Evolutionary conservation across 2,888 invertebrate species (phyloP).

Genomic region (Hylaea fasciaria): DNA sequence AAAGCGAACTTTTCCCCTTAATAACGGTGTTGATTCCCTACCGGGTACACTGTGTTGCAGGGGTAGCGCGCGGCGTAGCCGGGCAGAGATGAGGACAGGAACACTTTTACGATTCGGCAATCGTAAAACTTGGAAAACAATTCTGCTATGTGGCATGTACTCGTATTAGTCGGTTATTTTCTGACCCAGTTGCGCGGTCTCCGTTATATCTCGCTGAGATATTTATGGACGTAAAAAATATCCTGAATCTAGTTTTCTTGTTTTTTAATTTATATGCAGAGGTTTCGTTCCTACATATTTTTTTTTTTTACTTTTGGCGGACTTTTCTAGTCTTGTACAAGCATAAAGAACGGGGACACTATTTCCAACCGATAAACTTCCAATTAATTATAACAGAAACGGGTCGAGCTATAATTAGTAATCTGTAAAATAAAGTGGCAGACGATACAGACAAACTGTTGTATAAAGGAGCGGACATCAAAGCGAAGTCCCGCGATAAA

Average conservation of each 20-base stretch:
- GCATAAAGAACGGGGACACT: slow-evolving; percentile 7
- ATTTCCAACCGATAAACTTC: slow-evolving; percentile 10
- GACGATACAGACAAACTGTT: slow-evolving; percentile 41
- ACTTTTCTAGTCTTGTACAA: neutral
- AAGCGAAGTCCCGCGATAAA: slow-evolving; percentile 50
- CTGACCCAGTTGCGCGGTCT: slow-evolving; percentile 31
- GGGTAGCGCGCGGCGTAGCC: slow-evolving; percentile 33
- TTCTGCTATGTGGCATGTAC: slow-evolving; percentile 47
- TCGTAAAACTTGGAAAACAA: slow-evolving; percentile 64
- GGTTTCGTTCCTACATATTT: no score
- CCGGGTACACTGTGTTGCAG: slow-evolving; percentile 34
- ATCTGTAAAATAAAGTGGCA: slow-evolving; percentile 34
- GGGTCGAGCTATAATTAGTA: slow-evolving; percentile 39
- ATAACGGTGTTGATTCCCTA: slow-evolving; percentile 31
- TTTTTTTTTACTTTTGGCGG: neutral
- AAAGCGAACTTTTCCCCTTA: slow-evolving; percentile 26
- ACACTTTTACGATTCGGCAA: slow-evolving; percentile 58
- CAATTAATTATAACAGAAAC: slow-evolving; percentile 25
- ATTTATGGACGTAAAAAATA: no score
- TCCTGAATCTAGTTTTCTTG: no score
- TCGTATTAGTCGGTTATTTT: slow-evolving; percentile 34
- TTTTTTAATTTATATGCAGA: no score
- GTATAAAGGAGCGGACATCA: slow-evolving; percentile 46
- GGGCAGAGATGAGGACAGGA: slow-evolving; percentile 46
- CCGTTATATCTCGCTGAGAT: neutral